Evolutionary conservation across 2,113 vertebrate genomes (phyloP).

Genomic region (Natator depressus): DNA sequence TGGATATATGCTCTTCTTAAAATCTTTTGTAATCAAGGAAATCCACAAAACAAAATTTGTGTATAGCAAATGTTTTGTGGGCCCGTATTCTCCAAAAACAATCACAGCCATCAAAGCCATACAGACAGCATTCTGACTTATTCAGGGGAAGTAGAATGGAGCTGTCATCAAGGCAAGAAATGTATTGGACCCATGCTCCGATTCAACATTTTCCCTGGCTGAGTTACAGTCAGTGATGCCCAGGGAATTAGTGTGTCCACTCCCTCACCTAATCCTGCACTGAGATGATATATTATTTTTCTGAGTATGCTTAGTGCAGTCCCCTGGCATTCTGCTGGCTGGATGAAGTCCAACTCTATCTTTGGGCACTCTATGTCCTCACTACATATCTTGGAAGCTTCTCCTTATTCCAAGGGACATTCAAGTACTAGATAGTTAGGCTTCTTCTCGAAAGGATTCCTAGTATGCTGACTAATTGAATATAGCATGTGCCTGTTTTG

Average conservation of each 20-base stretch:
- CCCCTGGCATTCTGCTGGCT: fast-evolving
- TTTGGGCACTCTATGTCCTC: background rate
- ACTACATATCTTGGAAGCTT: background rate
- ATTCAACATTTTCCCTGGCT: fast-evolving
- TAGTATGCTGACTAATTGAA: background rate
- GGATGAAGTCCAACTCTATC: background rate
- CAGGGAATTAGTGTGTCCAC: background rate
- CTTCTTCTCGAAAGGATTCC: background rate
- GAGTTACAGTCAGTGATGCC: background rate
- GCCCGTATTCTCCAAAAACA: fast-evolving
- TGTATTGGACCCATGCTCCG: background rate
- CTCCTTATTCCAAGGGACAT: no score
- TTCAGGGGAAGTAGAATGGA: background rate
- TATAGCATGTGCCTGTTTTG: background rate
- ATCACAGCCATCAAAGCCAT: background rate
- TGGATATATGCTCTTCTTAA: background rate
- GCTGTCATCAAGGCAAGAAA: background rate
- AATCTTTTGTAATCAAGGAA: background rate
- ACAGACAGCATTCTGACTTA: background rate
- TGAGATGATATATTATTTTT: fast-evolving
- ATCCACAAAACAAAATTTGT: background rate
- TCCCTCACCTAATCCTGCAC: background rate
- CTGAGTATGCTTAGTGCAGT: background rate
- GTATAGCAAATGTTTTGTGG: background rate
- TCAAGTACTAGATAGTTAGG: background rate